Conservation (phyloP, 2,888 invertebrate species). For the Gymnoscelis rufifasciata region DNA sequence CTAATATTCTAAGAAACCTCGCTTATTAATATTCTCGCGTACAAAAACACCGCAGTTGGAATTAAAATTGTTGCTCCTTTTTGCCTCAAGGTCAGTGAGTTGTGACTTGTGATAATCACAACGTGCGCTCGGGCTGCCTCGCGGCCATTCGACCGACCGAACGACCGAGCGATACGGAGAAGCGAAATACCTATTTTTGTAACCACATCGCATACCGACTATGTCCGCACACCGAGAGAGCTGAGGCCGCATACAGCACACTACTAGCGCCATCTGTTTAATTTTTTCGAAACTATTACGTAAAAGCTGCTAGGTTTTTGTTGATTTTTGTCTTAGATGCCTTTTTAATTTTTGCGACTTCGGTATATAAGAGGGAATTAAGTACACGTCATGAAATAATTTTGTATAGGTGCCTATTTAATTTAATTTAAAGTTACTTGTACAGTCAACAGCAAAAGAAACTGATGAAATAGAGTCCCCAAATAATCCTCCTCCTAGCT, state of each 20-base stretch:
- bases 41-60: constrained; percentile 57
- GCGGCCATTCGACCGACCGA: constrained; percentile 17
- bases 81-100: constrained; percentile 73
- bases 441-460: too few relatives aligned
- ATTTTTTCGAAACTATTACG: constrained; percentile 23
- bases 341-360: background rate
- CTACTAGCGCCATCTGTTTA: constrained; percentile 53
- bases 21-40: constrained; percentile 56
- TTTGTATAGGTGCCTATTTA: too few relatives aligned
- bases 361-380: too few relatives aligned
- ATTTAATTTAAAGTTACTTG: too few relatives aligned
- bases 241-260: constrained; percentile 18
- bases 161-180: constrained; percentile 48
- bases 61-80: constrained; percentile 69
- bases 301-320: background rate
- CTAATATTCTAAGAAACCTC: constrained; percentile 43
- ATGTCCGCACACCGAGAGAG: background rate
- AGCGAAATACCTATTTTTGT: constrained; percentile 51
- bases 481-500: too few relatives aligned
- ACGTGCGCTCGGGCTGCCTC: constrained; percentile 36
- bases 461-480: too few relatives aligned
- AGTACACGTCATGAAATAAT: too few relatives aligned
- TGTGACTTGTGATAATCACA: constrained; percentile 61
- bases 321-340: constrained; percentile 1
- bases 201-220: constrained; percentile 27